These are phyloP conservation scores for Apantesis nais DNA, from an alignment of 2,888 invertebrate species.

Conservation along the genomic window DNA sequence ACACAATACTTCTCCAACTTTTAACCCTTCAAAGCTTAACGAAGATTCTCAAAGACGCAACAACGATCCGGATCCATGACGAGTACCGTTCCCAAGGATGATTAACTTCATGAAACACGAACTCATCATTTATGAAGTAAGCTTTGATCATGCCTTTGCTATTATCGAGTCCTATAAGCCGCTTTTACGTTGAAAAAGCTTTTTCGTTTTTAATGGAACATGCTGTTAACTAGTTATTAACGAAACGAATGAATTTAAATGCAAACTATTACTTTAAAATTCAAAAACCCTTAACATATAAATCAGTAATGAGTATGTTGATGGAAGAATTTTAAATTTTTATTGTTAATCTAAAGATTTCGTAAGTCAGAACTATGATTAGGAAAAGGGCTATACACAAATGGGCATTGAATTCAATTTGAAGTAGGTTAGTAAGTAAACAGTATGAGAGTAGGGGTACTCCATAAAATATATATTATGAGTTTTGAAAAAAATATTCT, in stretches of 20 bases:
- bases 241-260: background rate
- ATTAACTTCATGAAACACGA: constrained; percentile 58
- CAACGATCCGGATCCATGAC: constrained; percentile 26
- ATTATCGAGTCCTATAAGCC: constrained; percentile 46
- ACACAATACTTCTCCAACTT: constrained; percentile 5
- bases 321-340: too few relatives aligned
- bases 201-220: constrained; percentile 42
- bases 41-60: constrained; percentile 18
- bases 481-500: too few relatives aligned
- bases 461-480: too few relatives aligned
- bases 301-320: background rate
- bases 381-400: too few relatives aligned
- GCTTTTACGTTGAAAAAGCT: constrained; percentile 39
- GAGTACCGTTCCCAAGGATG: constrained; percentile 33
- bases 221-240: constrained; percentile 1
- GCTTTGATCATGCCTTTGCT: constrained; percentile 43
- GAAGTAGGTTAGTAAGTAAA: too few relatives aligned
- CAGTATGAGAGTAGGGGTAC: too few relatives aligned
- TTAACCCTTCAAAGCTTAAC: constrained; percentile 17
- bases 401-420: too few relatives aligned
- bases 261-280: background rate
- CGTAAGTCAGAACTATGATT: too few relatives aligned
- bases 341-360: too few relatives aligned
- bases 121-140: constrained; percentile 57
- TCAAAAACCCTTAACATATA: background rate